Percentiles rank a stretch among this genome's conserved stretches.
Evolutionary conservation across 2,113 vertebrate species (phyloP).

Genomic region (Psophia crepitans): DNA sequence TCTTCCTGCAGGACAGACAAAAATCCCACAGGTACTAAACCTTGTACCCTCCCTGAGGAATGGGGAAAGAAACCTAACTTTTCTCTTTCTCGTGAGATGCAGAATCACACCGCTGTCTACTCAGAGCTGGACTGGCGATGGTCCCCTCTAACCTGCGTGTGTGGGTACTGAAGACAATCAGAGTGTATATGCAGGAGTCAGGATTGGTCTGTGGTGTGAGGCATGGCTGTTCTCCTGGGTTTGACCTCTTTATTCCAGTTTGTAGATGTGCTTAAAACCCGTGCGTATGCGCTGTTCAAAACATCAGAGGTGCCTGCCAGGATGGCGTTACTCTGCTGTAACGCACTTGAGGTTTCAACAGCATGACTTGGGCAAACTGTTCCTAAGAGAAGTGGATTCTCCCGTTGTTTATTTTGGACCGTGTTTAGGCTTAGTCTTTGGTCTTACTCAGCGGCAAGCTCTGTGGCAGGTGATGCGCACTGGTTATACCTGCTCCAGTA

Average conservation of each 20-base stretch:
- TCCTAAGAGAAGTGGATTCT: neutral
- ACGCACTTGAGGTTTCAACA: neutral
- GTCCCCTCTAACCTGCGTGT: neutral
- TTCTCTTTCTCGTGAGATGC: rapidly evolving
- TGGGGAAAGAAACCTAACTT: neutral
- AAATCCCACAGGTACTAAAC: too few species aligned
- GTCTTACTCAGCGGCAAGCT: neutral
- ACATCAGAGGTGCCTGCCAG: neutral
- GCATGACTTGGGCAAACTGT: neutral
- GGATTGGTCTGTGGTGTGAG: neutral
- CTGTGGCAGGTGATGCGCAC: neutral
- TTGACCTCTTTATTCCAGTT: neutral
- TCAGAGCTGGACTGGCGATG: neutral
- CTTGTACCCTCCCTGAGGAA: neutral
- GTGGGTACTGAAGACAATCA: rapidly evolving
- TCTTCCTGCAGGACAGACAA: neutral
- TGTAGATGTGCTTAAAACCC: neutral
- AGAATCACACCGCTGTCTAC: too few species aligned
- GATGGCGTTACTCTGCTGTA: neutral
- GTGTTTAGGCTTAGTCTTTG: neutral
- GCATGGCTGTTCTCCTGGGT: neutral
- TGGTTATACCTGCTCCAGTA: neutral
- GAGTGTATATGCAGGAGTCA: rapidly evolving
- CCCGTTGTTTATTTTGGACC: neutral
- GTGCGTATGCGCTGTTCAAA: neutral